Evolutionary conservation across 2,888 invertebrate species (phyloP), one percentile per base, ranked within the genome.

Genomic region (Venusia cambrica): DNA sequence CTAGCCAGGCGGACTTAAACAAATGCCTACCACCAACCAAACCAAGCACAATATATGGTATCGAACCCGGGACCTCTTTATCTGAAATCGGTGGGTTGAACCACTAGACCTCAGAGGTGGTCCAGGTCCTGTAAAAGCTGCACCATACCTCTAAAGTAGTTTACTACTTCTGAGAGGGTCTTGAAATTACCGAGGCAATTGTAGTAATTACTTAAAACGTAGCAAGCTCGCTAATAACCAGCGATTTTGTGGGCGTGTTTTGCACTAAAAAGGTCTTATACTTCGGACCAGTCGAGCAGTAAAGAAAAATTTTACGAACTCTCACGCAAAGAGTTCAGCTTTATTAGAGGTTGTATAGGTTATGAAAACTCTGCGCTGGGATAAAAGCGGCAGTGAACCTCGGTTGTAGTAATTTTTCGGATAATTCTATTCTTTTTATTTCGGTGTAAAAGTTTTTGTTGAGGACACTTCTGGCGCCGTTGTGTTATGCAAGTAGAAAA

Each of bases 271-370:
- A 40, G 25, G 10, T 28, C 45, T 24, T 27, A 24, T 27, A 57
- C 57, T 61, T 57, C 45, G 25, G 47, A 54, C 38, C 44, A 46
- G 47, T 35, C 42, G 51, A 43, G 51, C 48, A 45, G 57, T 54
- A 58, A 64, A 66, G 64, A 68, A 65, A 64, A 63, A 57, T 58
- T 58, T 66, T 62, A 64, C 62, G 54, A 39, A 57, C 50, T 63
- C 65, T 62, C 58, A 56, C 49, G 51, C 50, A 50, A 52, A 53
- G 56, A 57, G 60, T 63, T 64, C 56, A 62, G 58, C 48, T 66
- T 71, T 69, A 66, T 62, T 31, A 47, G 42, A 38, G 56, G 49
- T 50, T 56, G 54, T 62, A 64, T 58, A 54, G 60, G 58, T 59
- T 66, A 67, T 62, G 61, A 64, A 63, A 54, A 53, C 50, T 54